Conservation (phyloP, 2,797 vertebrate species). For the Pelobates cultripes region DNA sequence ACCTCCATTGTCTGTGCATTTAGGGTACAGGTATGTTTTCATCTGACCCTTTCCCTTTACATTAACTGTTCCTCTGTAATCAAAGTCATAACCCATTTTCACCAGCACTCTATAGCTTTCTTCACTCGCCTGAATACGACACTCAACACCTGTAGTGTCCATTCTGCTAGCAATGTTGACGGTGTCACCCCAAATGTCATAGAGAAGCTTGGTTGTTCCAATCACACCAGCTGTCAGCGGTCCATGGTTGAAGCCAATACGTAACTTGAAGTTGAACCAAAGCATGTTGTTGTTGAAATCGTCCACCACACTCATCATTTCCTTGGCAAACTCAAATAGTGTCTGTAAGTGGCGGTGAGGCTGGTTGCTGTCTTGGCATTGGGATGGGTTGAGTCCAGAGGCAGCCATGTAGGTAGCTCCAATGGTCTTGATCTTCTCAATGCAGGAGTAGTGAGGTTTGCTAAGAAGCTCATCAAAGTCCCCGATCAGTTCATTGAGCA, state of each 20-base stretch:
- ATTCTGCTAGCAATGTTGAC: constrained; percentile 98
- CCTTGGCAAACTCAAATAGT: constrained; percentile 94
- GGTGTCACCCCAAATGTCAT: constrained; percentile 98
- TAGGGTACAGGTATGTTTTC: constrained; percentile 97
- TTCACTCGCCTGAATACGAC: constrained; percentile 96
- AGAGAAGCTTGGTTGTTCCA: constrained; percentile 95
- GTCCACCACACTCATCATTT: constrained; percentile 97
- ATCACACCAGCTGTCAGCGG: constrained; percentile 95
- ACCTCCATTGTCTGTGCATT: constrained; percentile 83
- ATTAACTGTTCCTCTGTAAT: constrained; percentile 97
- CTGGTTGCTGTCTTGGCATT: constrained; percentile 76
- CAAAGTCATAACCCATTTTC: constrained; percentile 93
- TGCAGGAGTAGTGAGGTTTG: constrained; percentile 82
- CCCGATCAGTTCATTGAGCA: constrained; percentile 94
- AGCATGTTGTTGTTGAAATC: constrained; percentile 99
- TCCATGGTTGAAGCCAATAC: constrained; percentile 95
- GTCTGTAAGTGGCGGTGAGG: constrained; percentile 87
- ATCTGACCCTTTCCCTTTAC: constrained; percentile 98
- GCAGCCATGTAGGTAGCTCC: constrained; percentile 98
- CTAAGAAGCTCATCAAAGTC: constrained; percentile 95
- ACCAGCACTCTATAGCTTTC: constrained; percentile 90
- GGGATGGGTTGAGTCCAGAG: constrained; percentile 87
- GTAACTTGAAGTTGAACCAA: constrained; percentile 95
- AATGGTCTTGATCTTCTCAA: constrained; percentile 99
- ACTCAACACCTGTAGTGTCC: constrained; percentile 97